phyloP scores from a whole-genome alignment of 2,113 vertebrate genomes.

The Hippotragus niger region DNA sequence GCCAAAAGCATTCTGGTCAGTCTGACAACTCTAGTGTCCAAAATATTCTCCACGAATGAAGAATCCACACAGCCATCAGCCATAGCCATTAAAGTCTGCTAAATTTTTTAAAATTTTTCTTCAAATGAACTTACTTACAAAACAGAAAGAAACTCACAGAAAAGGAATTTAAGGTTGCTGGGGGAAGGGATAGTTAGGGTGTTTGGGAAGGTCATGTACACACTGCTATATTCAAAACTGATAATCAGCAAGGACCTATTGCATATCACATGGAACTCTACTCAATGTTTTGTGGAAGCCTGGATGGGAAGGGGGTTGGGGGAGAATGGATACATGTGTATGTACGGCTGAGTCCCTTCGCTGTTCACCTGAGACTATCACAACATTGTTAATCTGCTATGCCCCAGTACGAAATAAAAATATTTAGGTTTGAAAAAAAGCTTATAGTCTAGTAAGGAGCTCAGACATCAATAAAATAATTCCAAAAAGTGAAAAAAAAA shows the following conservation, averaged over 20 bases:
- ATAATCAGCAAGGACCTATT: not conserved
- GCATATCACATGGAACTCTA: not conserved
- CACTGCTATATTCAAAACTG: not conserved
- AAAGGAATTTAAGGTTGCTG: not conserved
- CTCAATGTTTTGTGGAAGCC: not conserved
- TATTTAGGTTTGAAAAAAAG: not conserved
- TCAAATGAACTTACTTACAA: not conserved
- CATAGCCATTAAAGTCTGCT: not conserved
- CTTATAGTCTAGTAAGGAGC: not conserved
- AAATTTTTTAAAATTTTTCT: fast-evolving
- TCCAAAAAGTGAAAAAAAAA: not conserved
- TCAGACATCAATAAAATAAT: not conserved
- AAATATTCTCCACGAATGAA: not conserved
- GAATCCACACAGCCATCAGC: not conserved
- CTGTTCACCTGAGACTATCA: not conserved
- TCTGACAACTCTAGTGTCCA: not conserved
- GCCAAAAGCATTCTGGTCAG: not conserved
- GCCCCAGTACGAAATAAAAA: not conserved
- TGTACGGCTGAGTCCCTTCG: not conserved
- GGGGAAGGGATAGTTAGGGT: not conserved
- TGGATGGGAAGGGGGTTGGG: not conserved
- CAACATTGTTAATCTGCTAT: not conserved
- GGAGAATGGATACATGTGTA: not conserved
- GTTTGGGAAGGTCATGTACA: not conserved
- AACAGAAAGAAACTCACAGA: not conserved